These are phyloP conservation scores for Acleris holmiana DNA, from an alignment of 2,888 invertebrate species.

Conservation along the genomic window DNA sequence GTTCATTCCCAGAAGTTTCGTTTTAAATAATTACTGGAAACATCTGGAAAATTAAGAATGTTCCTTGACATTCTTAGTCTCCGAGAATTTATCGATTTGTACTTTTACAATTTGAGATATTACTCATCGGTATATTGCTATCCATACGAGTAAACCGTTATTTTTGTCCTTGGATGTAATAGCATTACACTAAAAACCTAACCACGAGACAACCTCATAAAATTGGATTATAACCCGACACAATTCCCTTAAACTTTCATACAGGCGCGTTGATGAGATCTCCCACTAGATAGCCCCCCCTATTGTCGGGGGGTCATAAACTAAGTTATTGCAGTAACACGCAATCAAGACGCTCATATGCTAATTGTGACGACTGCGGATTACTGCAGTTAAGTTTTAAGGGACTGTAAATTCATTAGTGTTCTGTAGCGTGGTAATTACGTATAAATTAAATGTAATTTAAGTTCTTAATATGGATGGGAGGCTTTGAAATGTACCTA, in stretches of 20 bases:
- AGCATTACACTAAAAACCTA: neutral
- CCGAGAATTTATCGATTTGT: no score
- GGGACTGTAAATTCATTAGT: conserved; percentile 35
- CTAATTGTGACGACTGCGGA: conserved; percentile 29
- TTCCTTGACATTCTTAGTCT: no score
- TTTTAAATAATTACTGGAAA: no score
- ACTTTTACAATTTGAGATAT: no score
- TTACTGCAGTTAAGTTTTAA: conserved; percentile 34
- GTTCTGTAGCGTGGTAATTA: neutral
- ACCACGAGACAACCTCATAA: neutral
- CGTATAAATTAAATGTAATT: neutral
- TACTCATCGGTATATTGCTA: no score
- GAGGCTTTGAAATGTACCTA: no score
- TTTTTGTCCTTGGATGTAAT: no score
- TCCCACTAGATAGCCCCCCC: conserved; percentile 34
- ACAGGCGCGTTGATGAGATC: conserved; percentile 26
- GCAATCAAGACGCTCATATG: conserved; percentile 36
- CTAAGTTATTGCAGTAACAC: conserved; percentile 46
- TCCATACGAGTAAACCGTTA: no score
- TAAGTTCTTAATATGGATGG: no score
- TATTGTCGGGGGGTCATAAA: conserved; percentile 54
- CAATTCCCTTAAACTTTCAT: conserved; percentile 8
- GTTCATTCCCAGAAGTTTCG: no score
- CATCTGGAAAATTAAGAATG: no score
- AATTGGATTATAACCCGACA: conserved; percentile 1